Evolutionary conservation across 2,888 invertebrate genomes (phyloP).

Genomic region (Carpatolechia fugitivella): DNA sequence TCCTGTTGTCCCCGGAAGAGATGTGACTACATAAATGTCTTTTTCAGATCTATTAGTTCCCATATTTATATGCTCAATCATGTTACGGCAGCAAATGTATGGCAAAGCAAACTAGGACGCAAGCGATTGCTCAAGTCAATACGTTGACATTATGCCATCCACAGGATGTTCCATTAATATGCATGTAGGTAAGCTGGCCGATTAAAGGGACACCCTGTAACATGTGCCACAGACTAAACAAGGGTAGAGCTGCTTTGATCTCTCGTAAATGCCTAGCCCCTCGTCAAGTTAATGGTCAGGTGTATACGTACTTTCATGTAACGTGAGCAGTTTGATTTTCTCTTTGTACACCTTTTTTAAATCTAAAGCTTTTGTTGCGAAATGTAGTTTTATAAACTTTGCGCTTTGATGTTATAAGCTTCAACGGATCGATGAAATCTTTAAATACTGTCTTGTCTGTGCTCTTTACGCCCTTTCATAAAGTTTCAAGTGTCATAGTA

Average conservation of each 20-base stretch:
- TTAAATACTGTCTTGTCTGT: no score
- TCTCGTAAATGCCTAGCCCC: neutral
- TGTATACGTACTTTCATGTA: neutral
- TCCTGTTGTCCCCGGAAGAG: no score
- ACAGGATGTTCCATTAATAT: conserved; percentile 53
- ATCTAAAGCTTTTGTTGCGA: no score
- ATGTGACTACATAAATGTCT: no score
- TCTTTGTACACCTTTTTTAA: neutral
- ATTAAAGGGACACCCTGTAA: conserved; percentile 44
- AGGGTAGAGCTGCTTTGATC: neutral
- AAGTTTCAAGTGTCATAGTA: no score
- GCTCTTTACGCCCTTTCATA: no score
- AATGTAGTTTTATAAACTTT: no score
- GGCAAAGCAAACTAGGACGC: conserved; percentile 23
- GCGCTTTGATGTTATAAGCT: no score
- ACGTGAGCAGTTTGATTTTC: neutral
- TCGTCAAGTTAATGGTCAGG: conserved; percentile 6
- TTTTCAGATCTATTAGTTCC: no score
- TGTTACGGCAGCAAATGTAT: neutral
- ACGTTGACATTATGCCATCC: conserved; percentile 36
- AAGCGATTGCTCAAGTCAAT: conserved; percentile 36
- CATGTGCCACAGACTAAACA: conserved; percentile 26
- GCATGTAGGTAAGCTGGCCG: conserved; percentile 47
- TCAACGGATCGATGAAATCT: no score
- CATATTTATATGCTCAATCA: no score